A percentile compares a stretch with the other conserved stretches of the same genome.
Conservation (phyloP, 35 echinoderm and acorn worm species). For the Heliocidaris tuberculata region DNA sequence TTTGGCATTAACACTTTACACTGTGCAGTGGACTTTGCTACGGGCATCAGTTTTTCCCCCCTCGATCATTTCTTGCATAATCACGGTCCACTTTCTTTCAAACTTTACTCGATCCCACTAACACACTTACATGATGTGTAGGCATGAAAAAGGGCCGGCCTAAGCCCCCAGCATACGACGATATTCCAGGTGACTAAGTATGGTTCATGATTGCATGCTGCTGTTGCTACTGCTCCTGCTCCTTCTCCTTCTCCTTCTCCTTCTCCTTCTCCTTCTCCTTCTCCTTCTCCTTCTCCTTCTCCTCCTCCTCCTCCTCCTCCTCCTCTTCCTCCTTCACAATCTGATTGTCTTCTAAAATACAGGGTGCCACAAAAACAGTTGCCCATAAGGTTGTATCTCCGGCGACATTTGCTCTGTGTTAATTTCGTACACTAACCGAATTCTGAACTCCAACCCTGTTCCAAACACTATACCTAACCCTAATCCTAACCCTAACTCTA, state of each 20-base stretch:
- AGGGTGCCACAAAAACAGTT: neutral
- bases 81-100: neutral
- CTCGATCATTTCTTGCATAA: neutral
- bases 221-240: neutral
- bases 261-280: neutral
- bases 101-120: constrained; percentile 5
- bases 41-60: neutral
- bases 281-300: neutral
- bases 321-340: neutral
- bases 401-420: too few species aligned
- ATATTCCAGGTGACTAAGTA: constrained; percentile 40
- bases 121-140: constrained; percentile 27
- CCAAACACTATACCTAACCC: too few species aligned
- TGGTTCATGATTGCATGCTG: neutral
- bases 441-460: too few species aligned
- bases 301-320: neutral
- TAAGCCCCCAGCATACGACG: constrained; percentile 46
- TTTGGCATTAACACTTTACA: neutral
- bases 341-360: neutral
- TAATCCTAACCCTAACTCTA: too few species aligned
- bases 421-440: too few species aligned
- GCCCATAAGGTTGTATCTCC: too few species aligned
- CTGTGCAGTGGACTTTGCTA: neutral
- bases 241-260: neutral
- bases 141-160: constrained; percentile 39